These are phyloP conservation scores for Lathronympha strigana DNA, from an alignment of 2,888 invertebrate species.

Conservation along the genomic window DNA sequence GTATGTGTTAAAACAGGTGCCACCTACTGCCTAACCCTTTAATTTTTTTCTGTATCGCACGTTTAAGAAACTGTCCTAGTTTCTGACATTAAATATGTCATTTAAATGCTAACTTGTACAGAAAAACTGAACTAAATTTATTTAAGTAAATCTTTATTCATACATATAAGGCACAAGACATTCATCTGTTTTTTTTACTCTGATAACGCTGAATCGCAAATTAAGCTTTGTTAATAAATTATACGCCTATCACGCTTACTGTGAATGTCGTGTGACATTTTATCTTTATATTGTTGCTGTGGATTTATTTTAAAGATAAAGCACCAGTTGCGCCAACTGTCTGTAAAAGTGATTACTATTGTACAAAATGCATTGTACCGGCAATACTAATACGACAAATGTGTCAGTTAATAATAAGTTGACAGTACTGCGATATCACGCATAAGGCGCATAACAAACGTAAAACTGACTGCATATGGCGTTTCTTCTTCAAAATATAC, in stretches of 20 bases:
- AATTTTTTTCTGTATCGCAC: not conserved
- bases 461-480: too few species aligned
- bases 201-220: conserved; percentile 1
- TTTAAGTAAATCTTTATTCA: conserved; percentile 5
- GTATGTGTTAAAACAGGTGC: conserved; percentile 5
- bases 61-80: conserved; percentile 8
- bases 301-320: not conserved
- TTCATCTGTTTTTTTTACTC: not conserved
- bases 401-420: too few species aligned
- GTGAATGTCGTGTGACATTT: not conserved
- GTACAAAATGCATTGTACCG: too few species aligned
- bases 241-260: not conserved
- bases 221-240: conserved; percentile 13
- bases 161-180: not conserved
- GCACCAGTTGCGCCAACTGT: too few species aligned
- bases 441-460: too few species aligned
- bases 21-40: not conserved
- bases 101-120: conserved; percentile 8
- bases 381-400: too few species aligned
- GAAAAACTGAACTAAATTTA: not conserved
- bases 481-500: too few species aligned
- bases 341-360: too few species aligned
- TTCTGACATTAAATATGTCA: not conserved
- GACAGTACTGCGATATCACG: too few species aligned
- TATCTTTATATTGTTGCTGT: not conserved